Evolutionary conservation across 2,888 invertebrate species (phyloP).

Genomic region (Lepidonotus clava): DNA sequence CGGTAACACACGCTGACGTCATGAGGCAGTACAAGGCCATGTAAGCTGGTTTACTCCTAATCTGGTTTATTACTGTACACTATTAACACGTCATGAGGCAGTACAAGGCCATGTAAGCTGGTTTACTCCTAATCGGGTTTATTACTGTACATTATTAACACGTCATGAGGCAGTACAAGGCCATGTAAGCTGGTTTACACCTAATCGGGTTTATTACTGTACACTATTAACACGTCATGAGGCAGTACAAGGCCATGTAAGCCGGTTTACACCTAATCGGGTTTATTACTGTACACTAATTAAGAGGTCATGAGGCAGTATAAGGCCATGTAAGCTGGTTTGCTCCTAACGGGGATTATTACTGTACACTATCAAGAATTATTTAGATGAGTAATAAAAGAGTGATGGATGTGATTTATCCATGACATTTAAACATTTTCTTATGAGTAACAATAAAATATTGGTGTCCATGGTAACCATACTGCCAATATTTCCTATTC

Average conservation of each 20-base stretch:
- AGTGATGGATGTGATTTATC: too few species aligned
- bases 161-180: constrained; percentile 17
- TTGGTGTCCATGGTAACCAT: too few species aligned
- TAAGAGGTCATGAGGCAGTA: constrained; percentile 21
- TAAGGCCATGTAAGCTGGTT: constrained; percentile 35
- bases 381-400: too few species aligned
- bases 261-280: background rate
- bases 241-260: constrained; percentile 46
- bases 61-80: background rate
- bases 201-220: background rate
- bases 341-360: background rate
- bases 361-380: too few species aligned
- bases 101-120: constrained; percentile 42
- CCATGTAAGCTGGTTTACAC: constrained; percentile 16
- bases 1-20: constrained; percentile 16
- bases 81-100: constrained; percentile 5
- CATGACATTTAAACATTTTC: too few species aligned
- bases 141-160: too few species aligned
- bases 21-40: constrained; percentile 30
- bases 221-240: too few species aligned
- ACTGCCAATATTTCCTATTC: too few species aligned
- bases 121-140: background rate
- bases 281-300: too few species aligned
- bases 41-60: constrained; percentile 7
- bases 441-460: too few species aligned